Evolutionary conservation across 1,140 invertebrate species (phyloP), one percentile per base, ranked within the genome.

Genomic region (Drosophila sechellia): DNA sequence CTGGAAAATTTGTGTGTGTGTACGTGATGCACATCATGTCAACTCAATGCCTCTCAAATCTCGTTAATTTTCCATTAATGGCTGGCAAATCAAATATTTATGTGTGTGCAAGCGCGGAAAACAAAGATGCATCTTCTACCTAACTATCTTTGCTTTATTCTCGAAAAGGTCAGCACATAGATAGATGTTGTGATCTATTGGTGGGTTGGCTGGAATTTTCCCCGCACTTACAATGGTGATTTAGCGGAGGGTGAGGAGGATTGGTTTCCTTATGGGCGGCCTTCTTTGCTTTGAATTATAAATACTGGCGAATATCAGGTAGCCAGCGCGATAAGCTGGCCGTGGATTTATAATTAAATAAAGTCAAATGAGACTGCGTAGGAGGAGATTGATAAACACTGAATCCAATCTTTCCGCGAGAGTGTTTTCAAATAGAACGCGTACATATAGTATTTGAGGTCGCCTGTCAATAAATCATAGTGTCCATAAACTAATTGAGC

Each of bases 231-330:
- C 40, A 52, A 35, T 34, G 43, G 40, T 37, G 52, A 39, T 45
- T 60, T 52, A 45, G 42, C 27, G 57, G n/a, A 42, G 40, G 35
- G 40, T 54, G 12, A 31, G 40, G 11, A 49, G 34, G 42, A 20
- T 22, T 20, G 37, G 6, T 15, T 49, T 59, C 45, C 80, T 84
- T 79, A 84, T 84, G 80, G 81, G 58, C 59, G 77, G 77, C 58
- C 45, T 74, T 50, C 39, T 73, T 74, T 69, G 69, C 75, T 81
- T 66, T 55, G 60, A 73, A 43, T 63, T 57, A 54, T 61, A 81
- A 66, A 70, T 75, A 39, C 48, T 48, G 57, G 45, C 25, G 60
- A 77, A 81, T 77, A 84, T 64, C 81, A 84, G 72, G 77, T 86
- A 77, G 56, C 40, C 12, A 6, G 10, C 15, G 46, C 13, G 81